Base-by-base conservation (phyloP, 1,140 invertebrate species). In the Caenorhabditis brenneri region DNA sequence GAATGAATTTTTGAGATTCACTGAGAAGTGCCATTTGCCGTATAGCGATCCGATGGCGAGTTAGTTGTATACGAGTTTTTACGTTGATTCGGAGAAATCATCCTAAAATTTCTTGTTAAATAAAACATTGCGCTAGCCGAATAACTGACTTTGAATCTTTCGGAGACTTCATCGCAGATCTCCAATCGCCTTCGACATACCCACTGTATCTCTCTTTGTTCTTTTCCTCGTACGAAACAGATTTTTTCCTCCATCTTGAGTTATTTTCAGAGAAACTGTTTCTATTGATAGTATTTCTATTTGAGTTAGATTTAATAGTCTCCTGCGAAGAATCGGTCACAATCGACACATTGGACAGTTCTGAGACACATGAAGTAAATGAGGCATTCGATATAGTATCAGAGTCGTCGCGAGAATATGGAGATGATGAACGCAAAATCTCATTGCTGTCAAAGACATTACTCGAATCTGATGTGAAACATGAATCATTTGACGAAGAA, bases 141-240 rank as follows among this genome's bases (percentile, higher is more conserved):
- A 10, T 7, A 6, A 6, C 58, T 33, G 16, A 65, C 58, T 65
- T 65, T 19, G 24, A 10, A 10, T 33, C 58, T 9, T 36, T 65
- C 3, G 53, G 53, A 19, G 15, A 16, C 24, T 55, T 55, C 53
- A 55, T 65, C 5, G 29, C 58, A 4, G 29, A 4, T 65, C 58
- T 33, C 58, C 58, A 65, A 36, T 65, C 58, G n/a, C 29, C 58
- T 65, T 36, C 58, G 19, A 9, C 31, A 29, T 31, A 65, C 16
- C 58, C 58, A 5, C 58, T 31, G n/a, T 65, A 65, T 65, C 58
- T 65, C 19, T 65, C 58, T n/a, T 65, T 65, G 16, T 65, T 65
- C n/a, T 19, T n/a, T 9, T 65, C 15, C 31, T 36, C 58, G 15
- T 65, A 27, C 29, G 31, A 33, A 31, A 3, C 6, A 9, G 29